Conservation (phyloP, 2,888 invertebrate species). For the Blera fallax region DNA sequence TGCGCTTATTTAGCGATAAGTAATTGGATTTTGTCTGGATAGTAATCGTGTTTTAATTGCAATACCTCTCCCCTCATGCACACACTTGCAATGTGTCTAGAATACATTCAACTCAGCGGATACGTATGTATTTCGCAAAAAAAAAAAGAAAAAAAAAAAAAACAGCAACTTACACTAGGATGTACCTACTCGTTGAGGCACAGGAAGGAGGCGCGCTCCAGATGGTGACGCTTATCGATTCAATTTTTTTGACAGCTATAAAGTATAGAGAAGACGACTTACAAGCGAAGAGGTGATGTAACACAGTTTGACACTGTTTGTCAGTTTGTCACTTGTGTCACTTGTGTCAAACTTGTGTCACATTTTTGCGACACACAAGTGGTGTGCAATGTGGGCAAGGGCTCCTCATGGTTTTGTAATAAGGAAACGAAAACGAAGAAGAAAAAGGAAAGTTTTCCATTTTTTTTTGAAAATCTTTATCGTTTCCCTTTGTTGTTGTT, state of each 20-base stretch:
- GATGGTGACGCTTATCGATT: conserved; percentile 63
- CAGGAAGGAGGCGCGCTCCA: not conserved
- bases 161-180: not conserved
- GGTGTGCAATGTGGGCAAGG: conserved; percentile 24
- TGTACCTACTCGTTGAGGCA: conserved; percentile 10
- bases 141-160: not conserved
- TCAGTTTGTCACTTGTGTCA: conserved; percentile 48
- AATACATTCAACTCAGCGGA: conserved; percentile 14
- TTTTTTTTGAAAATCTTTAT: not conserved
- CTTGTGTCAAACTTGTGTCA: too few relatives aligned
- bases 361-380: too few relatives aligned
- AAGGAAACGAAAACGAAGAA: conserved; percentile 27
- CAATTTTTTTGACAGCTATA: conserved; percentile 61
- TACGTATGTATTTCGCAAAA: not conserved
- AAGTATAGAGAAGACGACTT: conserved; percentile 2
- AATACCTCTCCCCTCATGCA: not conserved
- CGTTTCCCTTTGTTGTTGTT: not conserved
- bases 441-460: not conserved
- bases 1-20: conserved; percentile 59
- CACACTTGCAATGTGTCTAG: conserved; percentile 32
- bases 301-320: conserved; percentile 65
- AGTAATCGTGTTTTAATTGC: conserved; percentile 59
- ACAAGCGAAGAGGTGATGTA: conserved; percentile 39
- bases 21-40: conserved; percentile 67
- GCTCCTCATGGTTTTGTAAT: conserved; percentile 37